Evolutionary conservation across 2,888 invertebrate genomes (phyloP).

Genomic region (Rhimphoctona megacephalus): DNA sequence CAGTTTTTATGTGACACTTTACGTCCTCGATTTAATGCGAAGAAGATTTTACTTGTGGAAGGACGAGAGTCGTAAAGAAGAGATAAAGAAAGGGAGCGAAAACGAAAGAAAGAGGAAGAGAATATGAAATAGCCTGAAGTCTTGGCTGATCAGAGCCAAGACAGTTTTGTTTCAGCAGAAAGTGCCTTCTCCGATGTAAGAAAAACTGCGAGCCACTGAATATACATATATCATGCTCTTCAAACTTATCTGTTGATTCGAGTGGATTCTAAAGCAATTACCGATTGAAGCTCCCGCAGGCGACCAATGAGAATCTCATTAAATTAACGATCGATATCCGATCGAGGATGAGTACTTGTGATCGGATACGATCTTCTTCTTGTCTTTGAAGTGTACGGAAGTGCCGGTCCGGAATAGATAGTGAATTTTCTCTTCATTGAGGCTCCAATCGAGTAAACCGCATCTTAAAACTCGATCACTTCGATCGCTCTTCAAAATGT

Average conservation of each 20-base stretch:
- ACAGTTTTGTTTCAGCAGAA: conserved; percentile 46
- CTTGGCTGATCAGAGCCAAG: conserved; percentile 24
- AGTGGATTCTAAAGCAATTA: conserved; percentile 72
- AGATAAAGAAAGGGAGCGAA: background rate
- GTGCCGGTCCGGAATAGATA: conserved; percentile 21
- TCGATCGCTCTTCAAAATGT: background rate
- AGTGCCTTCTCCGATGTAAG: conserved; percentile 37
- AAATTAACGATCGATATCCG: conserved; percentile 72
- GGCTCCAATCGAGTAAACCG: conserved; percentile 17
- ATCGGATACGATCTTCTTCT: conserved; percentile 63
- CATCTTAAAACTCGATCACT: conserved; percentile 38
- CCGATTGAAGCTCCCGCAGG: conserved; percentile 58
- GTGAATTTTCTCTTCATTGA: conserved; percentile 14
- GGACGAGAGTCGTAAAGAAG: background rate
- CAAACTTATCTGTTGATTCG: conserved; percentile 71
- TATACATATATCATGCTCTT: conserved; percentile 38
- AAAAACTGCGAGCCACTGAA: conserved; percentile 19
- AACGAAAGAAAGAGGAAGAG: background rate
- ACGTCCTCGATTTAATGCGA: background rate
- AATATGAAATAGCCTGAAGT: conserved; percentile 10
- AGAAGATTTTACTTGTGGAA: conserved; percentile 5
- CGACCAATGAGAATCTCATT: conserved; percentile 72
- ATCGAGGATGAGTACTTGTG: conserved; percentile 47
- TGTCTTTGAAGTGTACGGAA: conserved; percentile 49
- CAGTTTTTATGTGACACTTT: conserved; percentile 14